phyloP scores from a whole-genome alignment of 2,797 vertebrate genomes.

The Crocidura indochinensis region DNA sequence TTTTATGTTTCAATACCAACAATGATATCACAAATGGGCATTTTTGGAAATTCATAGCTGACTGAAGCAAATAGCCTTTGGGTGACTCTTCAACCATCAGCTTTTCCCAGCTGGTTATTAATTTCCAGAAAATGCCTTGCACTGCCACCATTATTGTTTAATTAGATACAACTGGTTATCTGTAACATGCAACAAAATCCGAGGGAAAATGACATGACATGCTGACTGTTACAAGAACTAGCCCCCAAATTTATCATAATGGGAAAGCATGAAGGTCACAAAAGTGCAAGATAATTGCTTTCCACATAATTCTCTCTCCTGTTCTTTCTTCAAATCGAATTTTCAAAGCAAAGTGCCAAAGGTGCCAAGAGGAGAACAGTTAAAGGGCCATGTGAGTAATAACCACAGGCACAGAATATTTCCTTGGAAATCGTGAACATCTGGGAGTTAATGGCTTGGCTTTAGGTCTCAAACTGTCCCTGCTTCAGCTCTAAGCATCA shows the following conservation, averaged over 20 bases:
- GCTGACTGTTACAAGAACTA: conserved; percentile 40
- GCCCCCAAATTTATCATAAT: conserved; percentile 59
- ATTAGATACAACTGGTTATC: conserved; percentile 69
- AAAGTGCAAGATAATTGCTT: conserved; percentile 58
- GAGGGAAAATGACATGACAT: neutral
- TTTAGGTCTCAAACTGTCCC: conserved; percentile 70
- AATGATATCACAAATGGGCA: conserved; percentile 30
- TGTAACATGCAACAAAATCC: conserved; percentile 70
- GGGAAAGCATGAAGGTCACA: conserved; percentile 54
- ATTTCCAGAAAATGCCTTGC: conserved; percentile 70
- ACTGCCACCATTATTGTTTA: conserved; percentile 75
- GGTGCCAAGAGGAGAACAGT: conserved; percentile 73
- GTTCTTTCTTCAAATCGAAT: conserved; percentile 58
- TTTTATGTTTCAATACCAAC: conserved; percentile 66
- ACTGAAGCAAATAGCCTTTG: conserved; percentile 18
- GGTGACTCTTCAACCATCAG: conserved; percentile 65
- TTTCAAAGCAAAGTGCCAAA: conserved; percentile 11
- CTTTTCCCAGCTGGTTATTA: conserved; percentile 79
- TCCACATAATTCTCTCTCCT: conserved; percentile 50
- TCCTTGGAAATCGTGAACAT: conserved; percentile 77
- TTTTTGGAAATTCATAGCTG: conserved; percentile 68
- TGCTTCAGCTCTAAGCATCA: conserved; percentile 51
- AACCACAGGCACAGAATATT: conserved; percentile 62
- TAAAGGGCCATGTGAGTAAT: conserved; percentile 68
- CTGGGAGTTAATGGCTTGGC: conserved; percentile 77